Percentiles rank a stretch among this genome's conserved stretches.
These are phyloP conservation scores for Bolinopsis microptera DNA, from an alignment of 37 sponge, comb jelly and placozoan species.

Conservation along the genomic window DNA sequence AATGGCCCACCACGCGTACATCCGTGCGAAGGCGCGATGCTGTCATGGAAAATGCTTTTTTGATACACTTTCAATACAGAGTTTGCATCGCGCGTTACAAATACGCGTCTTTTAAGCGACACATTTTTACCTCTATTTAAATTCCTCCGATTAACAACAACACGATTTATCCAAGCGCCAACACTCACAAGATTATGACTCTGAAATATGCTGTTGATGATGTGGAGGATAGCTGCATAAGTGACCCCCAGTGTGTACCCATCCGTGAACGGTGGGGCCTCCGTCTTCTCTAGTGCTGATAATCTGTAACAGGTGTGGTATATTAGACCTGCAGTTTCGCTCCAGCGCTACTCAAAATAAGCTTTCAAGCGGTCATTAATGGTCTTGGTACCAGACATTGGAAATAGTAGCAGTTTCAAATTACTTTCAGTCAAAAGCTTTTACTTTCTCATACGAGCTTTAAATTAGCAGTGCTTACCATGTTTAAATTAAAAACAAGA, in stretches of 20 bases:
- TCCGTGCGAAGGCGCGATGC: neutral
- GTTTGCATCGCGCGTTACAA: constrained; percentile 1
- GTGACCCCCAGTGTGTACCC: constrained; percentile 82
- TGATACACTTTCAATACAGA: neutral
- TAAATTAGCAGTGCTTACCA: too few relatives aligned
- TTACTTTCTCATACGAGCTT: too few relatives aligned
- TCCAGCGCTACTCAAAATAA: too few relatives aligned
- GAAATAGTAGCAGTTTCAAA: too few relatives aligned
- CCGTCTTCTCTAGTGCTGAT: constrained; percentile 83
- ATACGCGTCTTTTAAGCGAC: neutral
- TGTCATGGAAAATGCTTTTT: constrained; percentile 45
- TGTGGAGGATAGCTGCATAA: constrained; percentile 74
- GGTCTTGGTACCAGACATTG: too few relatives aligned
- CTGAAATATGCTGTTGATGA: constrained; percentile 72
- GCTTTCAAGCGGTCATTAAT: too few relatives aligned
- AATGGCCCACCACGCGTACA: neutral
- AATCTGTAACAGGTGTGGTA: constrained; percentile 68
- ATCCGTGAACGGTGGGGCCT: constrained; percentile 71
- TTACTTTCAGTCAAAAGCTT: too few relatives aligned
- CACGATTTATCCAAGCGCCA: neutral
- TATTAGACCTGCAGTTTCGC: too few relatives aligned
- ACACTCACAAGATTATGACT: neutral
- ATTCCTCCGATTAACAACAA: neutral
- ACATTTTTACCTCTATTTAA: neutral
- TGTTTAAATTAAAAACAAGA: too few relatives aligned